Percentiles rank a stretch among this genome's conserved stretches.
Conservation (phyloP, 2,113 vertebrate species). For the Nothobranchius furzeri region DNA sequence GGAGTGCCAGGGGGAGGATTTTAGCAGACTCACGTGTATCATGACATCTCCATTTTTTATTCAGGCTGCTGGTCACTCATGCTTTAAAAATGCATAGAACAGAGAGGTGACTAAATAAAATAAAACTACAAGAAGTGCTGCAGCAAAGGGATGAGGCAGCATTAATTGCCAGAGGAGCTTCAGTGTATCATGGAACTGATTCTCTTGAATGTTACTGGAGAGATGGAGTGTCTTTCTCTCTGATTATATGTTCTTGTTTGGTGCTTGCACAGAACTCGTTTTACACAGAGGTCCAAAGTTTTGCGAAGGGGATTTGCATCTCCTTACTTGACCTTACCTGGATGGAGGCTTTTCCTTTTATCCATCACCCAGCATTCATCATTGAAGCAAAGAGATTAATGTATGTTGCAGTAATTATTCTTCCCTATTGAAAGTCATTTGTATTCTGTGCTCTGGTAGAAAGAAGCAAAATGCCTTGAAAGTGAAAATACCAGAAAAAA, state of each 20-base stretch:
- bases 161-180: neutral
- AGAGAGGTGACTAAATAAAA: neutral
- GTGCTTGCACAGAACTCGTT: neutral
- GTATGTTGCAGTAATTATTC: too few relatives aligned
- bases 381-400: too few relatives aligned
- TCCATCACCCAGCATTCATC: too few relatives aligned
- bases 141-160: too few relatives aligned
- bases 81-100: neutral
- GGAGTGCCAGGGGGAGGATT: conserved; percentile 24
- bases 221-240: neutral
- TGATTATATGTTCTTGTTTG: neutral
- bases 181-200: too few relatives aligned
- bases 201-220: neutral
- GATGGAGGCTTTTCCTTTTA: too few relatives aligned
- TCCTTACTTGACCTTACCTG: too few relatives aligned
- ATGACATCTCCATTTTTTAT: conserved; percentile 20
- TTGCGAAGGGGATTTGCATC: too few relatives aligned
- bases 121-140: too few relatives aligned
- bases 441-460: neutral
- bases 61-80: neutral
- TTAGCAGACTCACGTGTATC: conserved; percentile 17
- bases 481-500: too few relatives aligned
- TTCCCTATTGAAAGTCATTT: too few relatives aligned
- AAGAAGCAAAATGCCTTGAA: neutral
- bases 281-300: neutral